Evolutionary conservation across 2,888 invertebrate species (phyloP), one percentile per base, ranked within the genome.

Genomic region (Cephus rjabovi): DNA sequence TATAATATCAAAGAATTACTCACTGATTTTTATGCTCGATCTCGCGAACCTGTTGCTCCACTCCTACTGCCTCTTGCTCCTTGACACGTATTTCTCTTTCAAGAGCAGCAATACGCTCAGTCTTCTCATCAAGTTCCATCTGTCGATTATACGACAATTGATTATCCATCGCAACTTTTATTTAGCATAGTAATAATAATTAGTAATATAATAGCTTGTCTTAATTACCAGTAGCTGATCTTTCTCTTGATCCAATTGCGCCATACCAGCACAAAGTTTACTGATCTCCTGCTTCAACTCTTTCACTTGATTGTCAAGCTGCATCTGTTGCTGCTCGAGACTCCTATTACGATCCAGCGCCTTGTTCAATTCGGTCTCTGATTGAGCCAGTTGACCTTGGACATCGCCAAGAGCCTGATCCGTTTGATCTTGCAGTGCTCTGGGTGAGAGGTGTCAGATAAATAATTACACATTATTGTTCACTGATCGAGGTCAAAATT

Each of bases 361-460:
- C 78, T 93, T 90, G 81, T 93, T 93, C 12, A 95, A 90, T 89
- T 96, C 95, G 35, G 93, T 94, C 89, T 96, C 95, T 15, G 94
- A 91, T 82, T 93, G 93, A 70, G 94, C 87, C 69, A 96, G 89
- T 90, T 96, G 95, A 88, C 93, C 93, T 90, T 96, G 96, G 78
- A 95, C 93, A 83, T 96, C 95, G 77, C 93, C 93, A 80, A 95
- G 93, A 73, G 95, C 94, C 86, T 95, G 94, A 90, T 96, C 96
- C 6, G 96, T 95, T 92, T 96, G 96, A 86, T 96, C 94, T 87
- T 96, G 96, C 75, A 96, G 92, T 82, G 95, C 93, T 90, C 96
- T 96, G 77, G 92, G 79, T 73, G 12, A 12, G 9, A n/a, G 9
- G 31, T 34, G 31, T 71, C 23, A 69, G 37, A 77, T 40, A 33